Evolutionary conservation across 2,888 invertebrate species (phyloP), one percentile per base, ranked within the genome.

Genomic region (Athrips mouffetella): DNA sequence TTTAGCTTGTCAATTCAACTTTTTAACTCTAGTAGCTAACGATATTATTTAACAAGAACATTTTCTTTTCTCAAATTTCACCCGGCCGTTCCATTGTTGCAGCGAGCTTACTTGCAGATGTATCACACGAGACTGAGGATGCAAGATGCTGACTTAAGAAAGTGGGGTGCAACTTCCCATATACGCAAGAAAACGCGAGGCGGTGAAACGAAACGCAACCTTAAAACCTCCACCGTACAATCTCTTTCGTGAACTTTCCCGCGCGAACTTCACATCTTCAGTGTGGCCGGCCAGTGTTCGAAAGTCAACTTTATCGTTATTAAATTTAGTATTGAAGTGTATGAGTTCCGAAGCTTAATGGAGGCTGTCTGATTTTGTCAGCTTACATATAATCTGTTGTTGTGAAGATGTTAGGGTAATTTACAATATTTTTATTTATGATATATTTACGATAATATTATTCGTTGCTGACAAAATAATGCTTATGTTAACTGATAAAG

Each of bases 101-200:
- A 42, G 56, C 72, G 72, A 60, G 55, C 58, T 53, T 50, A 54
- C 56, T 56, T 55, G 45, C 20, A 48, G 51, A 58, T 51, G 48
- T 54, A 29, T 45, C 52, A 47, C 42, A 49, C 49, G 51, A 57
- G 61, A 72, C 70, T 70, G 70, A 41, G 50, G 49, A 45, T 52
- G 48, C 46, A 42, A 67, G 64, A 69, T 69, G 61, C 60, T 59
- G 56, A 54, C 54, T 49, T 50, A 76, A 75, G 78, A 79, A 79
- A 77, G 77, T 73, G 66, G 76, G 73, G 67, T 76, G 62, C 55
- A 56, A 62, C 62, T 69, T 73, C 74, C 71, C 74, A 74, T 76
- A 69, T 59, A 62, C 20, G 33, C 13, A 45, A 44, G 44, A 31
- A 44, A 30, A 15, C 16, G 23, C 7, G 15, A 7, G 11, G 30